Base-by-base conservation (phyloP, 1,140 invertebrate species). In the Oedothorax gibbosus region DNA sequence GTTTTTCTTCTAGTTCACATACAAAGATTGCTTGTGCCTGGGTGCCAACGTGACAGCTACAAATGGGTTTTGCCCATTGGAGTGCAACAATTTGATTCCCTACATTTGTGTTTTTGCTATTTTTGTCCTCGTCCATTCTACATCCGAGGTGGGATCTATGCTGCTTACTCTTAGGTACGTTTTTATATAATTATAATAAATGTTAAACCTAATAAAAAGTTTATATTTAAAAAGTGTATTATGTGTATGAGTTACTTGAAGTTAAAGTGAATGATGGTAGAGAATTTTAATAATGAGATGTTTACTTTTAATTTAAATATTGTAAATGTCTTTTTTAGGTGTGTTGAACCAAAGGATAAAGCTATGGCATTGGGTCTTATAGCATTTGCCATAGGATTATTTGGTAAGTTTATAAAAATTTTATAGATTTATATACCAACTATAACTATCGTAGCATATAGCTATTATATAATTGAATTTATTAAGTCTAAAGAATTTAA, bases 301-400 rank as follows among this genome's bases (percentile, higher is more conserved):
- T 8, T 72, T 51, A 14, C 2, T 62, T 77, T 49, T 62, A 64
- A 64, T 15, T 49, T 3, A 54, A 50, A 10, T 62, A 62, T 50
- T n/a, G 11, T 49, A 5, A 64, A 53, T 53, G 84, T 65, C n/a
- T 66, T 76, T n/a, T 64, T 57, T n/a, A 93, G 96, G 73, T 98
- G 96, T 88, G 96, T 97, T 20, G 95, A 97, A 90, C 95, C 96
- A 35, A 93, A 94, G 91, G 96, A 98, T 89, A 97, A 97, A 90
- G 96, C 96, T 56, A 97, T 97, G 96, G 96, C 96, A 73, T 92
- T 98, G 88, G 96, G 96, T 15, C 93, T 98, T 83, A 96, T 98
- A 89, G 95, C 97, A 89, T 97, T 96, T 90, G 96, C 96, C 72
- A 97, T 97, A 87, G 96, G 96, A 60, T 92, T 97, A 86, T 97